phyloP scores from a whole-genome alignment of 2,888 invertebrate genomes.

The Trachelus iudaicus region DNA sequence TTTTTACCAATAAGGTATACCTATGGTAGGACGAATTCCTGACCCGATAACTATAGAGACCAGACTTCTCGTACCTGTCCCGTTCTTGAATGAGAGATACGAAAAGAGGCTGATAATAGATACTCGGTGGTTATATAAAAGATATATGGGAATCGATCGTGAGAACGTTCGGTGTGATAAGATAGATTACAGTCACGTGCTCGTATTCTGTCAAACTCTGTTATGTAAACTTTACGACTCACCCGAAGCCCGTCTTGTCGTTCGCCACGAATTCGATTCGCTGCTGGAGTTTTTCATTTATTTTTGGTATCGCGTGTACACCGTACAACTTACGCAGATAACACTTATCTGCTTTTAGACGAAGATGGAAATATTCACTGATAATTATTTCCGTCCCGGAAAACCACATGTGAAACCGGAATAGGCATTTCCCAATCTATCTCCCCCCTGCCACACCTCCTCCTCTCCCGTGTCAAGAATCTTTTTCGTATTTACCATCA shows the following conservation, averaged over 20 bases:
- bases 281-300: constrained; percentile 15
- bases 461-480: too few species aligned
- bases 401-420: not conserved
- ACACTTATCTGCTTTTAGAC: not conserved
- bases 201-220: constrained; percentile 59
- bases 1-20: not conserved
- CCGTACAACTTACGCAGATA: not conserved
- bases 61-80: not conserved
- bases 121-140: not conserved
- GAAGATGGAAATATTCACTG: not conserved
- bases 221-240: constrained; percentile 61
- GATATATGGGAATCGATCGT: constrained; percentile 3
- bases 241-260: constrained; percentile 40
- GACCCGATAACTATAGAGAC: not conserved
- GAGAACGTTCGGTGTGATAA: constrained; percentile 46
- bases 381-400: not conserved
- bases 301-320: constrained; percentile 12
- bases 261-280: not conserved
- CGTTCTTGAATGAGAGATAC: not conserved
- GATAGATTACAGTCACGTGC: constrained; percentile 57
- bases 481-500: too few species aligned
- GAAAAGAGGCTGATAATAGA: not conserved
- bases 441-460: too few species aligned
- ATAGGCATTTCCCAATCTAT: not conserved
- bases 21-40: not conserved